These are phyloP conservation scores for Drosophila sp. DNA, from an alignment of 1,140 invertebrate genomes.

Conservation along the genomic window DNA sequence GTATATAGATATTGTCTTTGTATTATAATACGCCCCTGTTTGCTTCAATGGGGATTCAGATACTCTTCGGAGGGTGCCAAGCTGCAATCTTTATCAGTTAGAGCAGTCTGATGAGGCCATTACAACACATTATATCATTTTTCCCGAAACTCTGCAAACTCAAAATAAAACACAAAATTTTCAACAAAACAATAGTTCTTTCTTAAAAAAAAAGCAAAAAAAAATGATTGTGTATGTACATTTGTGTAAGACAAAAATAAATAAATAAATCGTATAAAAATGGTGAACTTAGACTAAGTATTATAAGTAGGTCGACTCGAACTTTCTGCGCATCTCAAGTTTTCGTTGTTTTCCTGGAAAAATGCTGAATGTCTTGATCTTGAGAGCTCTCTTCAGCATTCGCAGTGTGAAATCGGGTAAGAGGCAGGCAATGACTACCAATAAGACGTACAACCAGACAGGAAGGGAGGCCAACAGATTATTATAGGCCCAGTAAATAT, in stretches of 20 bases:
- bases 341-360: conserved; percentile 74
- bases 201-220: conserved; percentile 49
- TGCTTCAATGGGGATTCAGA: background rate
- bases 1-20: too few species aligned
- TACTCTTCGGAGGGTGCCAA: too few species aligned
- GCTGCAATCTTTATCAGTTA: background rate
- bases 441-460: conserved; percentile 87
- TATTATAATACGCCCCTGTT: background rate
- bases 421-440: conserved; percentile 86
- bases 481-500: conserved; percentile 88
- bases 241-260: conserved; percentile 62
- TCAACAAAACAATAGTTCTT: conserved; percentile 54
- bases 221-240: conserved; percentile 40
- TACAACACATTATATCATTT: background rate
- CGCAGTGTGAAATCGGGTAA: conserved; percentile 86
- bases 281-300: conserved; percentile 19
- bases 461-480: conserved; percentile 86
- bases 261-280: conserved; percentile 62
- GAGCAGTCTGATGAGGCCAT: background rate
- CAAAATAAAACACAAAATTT: background rate
- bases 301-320: conserved; percentile 72
- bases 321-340: conserved; percentile 63
- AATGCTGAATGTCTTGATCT: conserved; percentile 67
- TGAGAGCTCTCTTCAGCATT: conserved; percentile 67
- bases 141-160: background rate